phyloP scores from a whole-genome alignment of 2,797 vertebrate genomes.

The Coranthus polyacanthus region DNA sequence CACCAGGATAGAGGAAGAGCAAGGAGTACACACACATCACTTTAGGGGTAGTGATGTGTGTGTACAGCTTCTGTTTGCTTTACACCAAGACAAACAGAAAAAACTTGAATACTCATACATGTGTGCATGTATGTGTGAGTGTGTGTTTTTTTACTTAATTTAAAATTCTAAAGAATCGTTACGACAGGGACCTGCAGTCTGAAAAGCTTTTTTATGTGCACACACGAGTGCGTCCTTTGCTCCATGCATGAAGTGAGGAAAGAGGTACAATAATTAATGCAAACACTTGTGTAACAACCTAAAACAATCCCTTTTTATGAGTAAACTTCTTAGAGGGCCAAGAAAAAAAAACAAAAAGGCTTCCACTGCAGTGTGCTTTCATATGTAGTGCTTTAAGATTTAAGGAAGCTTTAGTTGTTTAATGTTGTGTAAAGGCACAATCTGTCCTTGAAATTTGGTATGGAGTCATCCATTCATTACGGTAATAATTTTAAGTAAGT shows the following conservation, averaged over 20 bases:
- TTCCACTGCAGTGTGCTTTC: constrained; percentile 13
- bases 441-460: constrained; percentile 7
- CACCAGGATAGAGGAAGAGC: too few species aligned
- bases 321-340: constrained; percentile 13
- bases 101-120: background rate
- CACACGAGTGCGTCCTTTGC: constrained; percentile 19
- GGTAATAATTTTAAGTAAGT: background rate
- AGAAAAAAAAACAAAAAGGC: constrained; percentile 12
- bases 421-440: constrained; percentile 9
- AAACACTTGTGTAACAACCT: constrained; percentile 23
- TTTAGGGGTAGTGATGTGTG: too few species aligned
- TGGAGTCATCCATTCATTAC: background rate
- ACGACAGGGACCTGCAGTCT: background rate
- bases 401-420: constrained; percentile 16
- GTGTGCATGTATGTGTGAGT: background rate
- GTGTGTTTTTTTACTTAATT: constrained; percentile 22
- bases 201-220: background rate
- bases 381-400: constrained; percentile 3
- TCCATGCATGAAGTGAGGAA: constrained; percentile 16
- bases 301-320: constrained; percentile 13
- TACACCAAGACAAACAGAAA: constrained; percentile 18
- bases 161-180: background rate
- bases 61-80: constrained; percentile 3
- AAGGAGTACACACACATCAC: background rate
- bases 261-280: constrained; percentile 30